Evolutionary conservation across 2,113 vertebrate genomes (phyloP).

Genomic region (Pleuronectes platessa): DNA sequence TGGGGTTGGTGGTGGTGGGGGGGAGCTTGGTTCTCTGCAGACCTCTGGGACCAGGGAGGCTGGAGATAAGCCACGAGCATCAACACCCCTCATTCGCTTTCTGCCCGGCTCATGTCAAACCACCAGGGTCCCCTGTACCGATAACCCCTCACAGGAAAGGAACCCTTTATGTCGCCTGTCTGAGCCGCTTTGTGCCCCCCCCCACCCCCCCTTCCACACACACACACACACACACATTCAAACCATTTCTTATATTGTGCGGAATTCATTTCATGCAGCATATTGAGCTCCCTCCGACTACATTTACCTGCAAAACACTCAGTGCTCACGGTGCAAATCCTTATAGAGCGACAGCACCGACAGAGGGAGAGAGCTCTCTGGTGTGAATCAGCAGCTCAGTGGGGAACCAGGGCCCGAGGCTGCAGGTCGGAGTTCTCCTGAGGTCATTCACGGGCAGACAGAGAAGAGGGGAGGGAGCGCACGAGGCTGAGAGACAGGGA

Average conservation of each 20-base stretch:
- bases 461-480: conserved; percentile 26
- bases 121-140: conserved; percentile 57
- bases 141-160: conserved; percentile 62
- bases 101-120: conserved; percentile 66
- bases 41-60: conserved; percentile 70
- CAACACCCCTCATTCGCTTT: conserved; percentile 54
- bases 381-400: conserved; percentile 43
- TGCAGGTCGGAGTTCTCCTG: conserved; percentile 54
- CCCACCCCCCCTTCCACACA: no score
- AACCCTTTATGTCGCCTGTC: conserved; percentile 52
- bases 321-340: conserved; percentile 16
- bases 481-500: conserved; percentile 53
- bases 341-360: conserved; percentile 9
- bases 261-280: conserved; percentile 2
- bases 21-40: conserved; percentile 28
- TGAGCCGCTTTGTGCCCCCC: conserved; percentile 16
- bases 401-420: conserved; percentile 41
- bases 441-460: conserved; percentile 53
- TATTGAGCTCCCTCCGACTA: no score
- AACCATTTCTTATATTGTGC: conserved; percentile 6
- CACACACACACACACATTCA: conserved; percentile 10
- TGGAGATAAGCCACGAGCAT: conserved; percentile 69
- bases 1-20: background rate
- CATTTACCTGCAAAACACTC: conserved; percentile 9
- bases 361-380: conserved; percentile 7